phyloP scores from a whole-genome alignment of 2,888 invertebrate genomes.

The Diploptera punctata region DNA sequence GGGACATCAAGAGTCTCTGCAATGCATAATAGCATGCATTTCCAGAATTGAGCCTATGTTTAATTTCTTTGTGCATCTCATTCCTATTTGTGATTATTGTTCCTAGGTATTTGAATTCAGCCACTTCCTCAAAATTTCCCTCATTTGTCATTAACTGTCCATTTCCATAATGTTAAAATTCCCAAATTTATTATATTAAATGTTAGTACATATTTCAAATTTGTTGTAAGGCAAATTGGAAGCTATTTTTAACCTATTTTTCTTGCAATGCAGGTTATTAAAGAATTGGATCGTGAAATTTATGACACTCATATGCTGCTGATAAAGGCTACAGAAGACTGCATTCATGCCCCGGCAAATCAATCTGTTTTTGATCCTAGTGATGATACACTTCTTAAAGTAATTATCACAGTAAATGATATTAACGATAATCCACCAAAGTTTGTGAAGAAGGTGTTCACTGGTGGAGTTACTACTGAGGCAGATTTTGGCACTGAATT shows the following conservation, averaged over 20 bases:
- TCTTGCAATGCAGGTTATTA: conserved; percentile 55
- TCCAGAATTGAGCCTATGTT: no score
- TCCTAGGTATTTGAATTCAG: no score
- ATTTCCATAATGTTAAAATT: no score
- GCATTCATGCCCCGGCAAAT: conserved; percentile 65
- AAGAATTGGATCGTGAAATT: conserved; percentile 77
- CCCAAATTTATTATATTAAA: background rate
- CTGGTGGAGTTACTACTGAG: conserved; percentile 93
- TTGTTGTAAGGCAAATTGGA: background rate
- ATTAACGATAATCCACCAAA: conserved; percentile 91
- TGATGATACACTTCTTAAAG: conserved; percentile 74
- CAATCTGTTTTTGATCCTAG: conserved; percentile 50
- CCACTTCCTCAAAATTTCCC: no score
- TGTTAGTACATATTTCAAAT: background rate
- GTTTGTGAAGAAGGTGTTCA: conserved; percentile 82
- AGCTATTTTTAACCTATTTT: background rate
- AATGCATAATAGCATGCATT: no score
- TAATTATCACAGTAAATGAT: conserved; percentile 76
- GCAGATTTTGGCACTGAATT: conserved; percentile 90
- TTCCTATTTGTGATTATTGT: no score
- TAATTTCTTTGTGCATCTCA: no score
- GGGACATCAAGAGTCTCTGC: no score
- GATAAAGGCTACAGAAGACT: conserved; percentile 85
- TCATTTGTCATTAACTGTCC: no score
- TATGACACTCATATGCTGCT: conserved; percentile 71